phyloP scores from a whole-genome alignment of 2,113 vertebrate genomes.

The Saguinus imperator region DNA sequence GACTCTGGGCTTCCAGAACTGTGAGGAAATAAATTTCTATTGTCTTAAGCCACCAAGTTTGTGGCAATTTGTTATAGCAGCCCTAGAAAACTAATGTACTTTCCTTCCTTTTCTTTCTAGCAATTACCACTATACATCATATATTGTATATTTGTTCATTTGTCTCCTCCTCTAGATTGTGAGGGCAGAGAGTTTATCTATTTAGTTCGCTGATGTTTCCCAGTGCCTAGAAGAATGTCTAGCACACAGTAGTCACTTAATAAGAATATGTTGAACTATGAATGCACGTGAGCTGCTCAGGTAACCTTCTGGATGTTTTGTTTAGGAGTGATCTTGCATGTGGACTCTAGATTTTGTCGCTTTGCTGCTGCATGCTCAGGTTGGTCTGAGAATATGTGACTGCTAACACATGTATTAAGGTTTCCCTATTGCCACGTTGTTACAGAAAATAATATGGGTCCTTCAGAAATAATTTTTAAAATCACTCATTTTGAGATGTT shows the following conservation, averaged over 20 bases:
- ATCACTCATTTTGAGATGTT: slow-evolving; percentile 60
- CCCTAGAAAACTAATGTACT: not conserved
- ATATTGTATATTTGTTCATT: not conserved
- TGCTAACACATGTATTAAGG: not conserved
- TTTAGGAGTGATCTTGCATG: not conserved
- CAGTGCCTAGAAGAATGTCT: not conserved
- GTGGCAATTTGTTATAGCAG: not conserved
- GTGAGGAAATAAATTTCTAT: not conserved
- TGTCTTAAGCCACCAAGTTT: not conserved
- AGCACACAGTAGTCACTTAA: not conserved
- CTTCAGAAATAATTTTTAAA: slow-evolving; percentile 74
- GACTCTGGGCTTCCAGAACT: not conserved
- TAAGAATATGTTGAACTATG: not conserved
- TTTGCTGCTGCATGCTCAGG: not conserved
- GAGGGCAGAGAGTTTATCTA: not conserved
- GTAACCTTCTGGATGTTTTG: not conserved
- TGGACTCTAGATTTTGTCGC: not conserved
- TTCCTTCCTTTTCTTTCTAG: not conserved
- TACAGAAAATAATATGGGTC: slow-evolving; percentile 39
- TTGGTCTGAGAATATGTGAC: not conserved
- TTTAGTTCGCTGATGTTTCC: not conserved
- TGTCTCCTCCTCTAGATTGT: not conserved
- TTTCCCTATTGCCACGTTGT: slow-evolving; percentile 10
- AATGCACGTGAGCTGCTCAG: not conserved
- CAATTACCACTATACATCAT: not conserved